Conservation (phyloP, 1,140 invertebrate species). For the Papilio glaucus region DNA sequence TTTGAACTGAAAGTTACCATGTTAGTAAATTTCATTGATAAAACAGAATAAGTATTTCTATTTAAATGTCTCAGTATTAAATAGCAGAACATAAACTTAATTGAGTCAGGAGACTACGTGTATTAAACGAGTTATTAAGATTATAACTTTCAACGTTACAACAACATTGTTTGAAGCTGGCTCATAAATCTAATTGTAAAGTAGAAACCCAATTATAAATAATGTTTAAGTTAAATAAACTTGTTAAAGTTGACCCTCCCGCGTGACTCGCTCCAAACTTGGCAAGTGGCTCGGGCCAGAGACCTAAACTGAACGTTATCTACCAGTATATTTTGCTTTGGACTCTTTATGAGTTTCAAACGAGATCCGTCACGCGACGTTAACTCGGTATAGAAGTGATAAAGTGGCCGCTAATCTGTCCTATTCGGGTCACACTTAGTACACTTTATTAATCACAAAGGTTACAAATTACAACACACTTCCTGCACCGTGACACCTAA, state of each 20-base stretch:
- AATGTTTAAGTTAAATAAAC: constrained; percentile 72
- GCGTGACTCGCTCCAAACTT: constrained; percentile 69
- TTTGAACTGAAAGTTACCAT: too few relatives aligned
- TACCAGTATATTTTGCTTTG: constrained; percentile 81
- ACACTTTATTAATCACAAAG: constrained; percentile 83
- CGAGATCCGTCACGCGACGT: constrained; percentile 82
- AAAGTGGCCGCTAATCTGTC: constrained; percentile 82
- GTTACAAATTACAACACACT: constrained; percentile 81
- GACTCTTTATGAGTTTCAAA: constrained; percentile 82
- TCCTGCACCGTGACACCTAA: constrained; percentile 74
- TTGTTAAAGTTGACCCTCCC: constrained; percentile 70
- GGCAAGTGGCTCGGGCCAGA: constrained; percentile 76
- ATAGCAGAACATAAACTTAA: background rate
- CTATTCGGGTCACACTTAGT: constrained; percentile 81
- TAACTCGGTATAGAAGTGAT: constrained; percentile 82
- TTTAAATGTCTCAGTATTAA: background rate
- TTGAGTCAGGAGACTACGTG: background rate
- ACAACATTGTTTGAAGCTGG: constrained; percentile 31
- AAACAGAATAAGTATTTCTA: background rate
- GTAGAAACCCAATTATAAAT: constrained; percentile 74
- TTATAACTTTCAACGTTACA: constrained; percentile 25
- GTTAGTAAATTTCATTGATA: too few relatives aligned
- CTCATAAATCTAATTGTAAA: constrained; percentile 65
- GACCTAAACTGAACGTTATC: constrained; percentile 81
- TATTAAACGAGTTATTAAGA: constrained; percentile 13